Evolutionary conservation across 2,888 invertebrate genomes (phyloP).

Genomic region (Keiferia lycopersicella): DNA sequence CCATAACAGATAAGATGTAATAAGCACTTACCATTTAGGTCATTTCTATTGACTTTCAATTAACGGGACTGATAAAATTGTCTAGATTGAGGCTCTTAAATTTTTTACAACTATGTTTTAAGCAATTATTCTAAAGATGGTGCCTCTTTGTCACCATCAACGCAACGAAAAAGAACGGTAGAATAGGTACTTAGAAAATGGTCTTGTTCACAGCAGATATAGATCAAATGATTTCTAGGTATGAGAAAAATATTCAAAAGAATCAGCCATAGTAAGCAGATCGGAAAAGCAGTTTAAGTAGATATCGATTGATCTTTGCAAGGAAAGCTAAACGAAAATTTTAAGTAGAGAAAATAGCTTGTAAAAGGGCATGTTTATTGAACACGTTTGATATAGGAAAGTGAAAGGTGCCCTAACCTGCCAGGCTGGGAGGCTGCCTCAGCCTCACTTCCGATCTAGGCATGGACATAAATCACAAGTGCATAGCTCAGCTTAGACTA

Average conservation of each 20-base stretch:
- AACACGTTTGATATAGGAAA: conserved; percentile 32
- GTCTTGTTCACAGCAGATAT: no score
- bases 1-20: not conserved
- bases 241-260: no score
- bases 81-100: not conserved
- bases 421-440: conserved; percentile 1
- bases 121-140: no score
- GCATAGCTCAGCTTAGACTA: no score
- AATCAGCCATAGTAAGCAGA: no score
- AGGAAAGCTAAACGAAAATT: not conserved
- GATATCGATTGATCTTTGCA: not conserved
- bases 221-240: no score
- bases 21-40: conserved; percentile 8
- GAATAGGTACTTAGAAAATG: no score
- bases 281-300: no score
- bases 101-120: not conserved
- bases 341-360: conserved; percentile 19
- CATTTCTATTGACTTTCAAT: not conserved
- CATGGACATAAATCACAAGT: not conserved
- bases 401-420: conserved; percentile 30
- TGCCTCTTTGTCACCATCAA: no score
- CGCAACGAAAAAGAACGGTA: no score
- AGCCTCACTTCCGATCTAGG: conserved; percentile 25
- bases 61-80: not conserved
- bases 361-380: conserved; percentile 24